Conservation (phyloP, 2,113 vertebrate genomes). For the Eublepharis macularius region DNA sequence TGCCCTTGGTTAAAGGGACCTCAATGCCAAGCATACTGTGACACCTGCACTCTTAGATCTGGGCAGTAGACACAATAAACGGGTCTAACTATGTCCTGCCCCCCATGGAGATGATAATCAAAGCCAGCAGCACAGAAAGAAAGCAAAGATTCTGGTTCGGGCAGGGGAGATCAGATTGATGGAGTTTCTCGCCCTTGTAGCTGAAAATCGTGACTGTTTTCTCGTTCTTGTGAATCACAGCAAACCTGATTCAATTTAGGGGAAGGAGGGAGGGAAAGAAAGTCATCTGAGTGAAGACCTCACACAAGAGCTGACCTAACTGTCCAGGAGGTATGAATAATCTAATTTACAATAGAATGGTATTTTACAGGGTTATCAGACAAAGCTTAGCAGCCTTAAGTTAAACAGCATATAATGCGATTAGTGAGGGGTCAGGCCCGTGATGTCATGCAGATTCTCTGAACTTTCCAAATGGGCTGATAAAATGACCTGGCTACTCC, state of each 20-base stretch:
- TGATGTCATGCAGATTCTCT: conserved; percentile 66
- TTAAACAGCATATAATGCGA: conserved; percentile 72
- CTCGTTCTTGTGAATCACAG: conserved; percentile 12
- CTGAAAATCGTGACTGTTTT: conserved; percentile 23
- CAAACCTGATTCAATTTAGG: conserved; percentile 23
- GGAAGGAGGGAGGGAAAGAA: conserved; percentile 5
- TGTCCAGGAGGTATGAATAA: conserved; percentile 65
- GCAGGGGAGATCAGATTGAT: conserved; percentile 44
- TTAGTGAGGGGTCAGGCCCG: conserved; percentile 62
- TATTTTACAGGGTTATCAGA: conserved; percentile 70
- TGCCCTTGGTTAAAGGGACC: neutral
- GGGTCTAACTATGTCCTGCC: conserved; percentile 35
- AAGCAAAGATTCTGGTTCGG: conserved; percentile 53
- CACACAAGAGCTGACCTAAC: conserved; percentile 63
- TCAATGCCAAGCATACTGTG: neutral
- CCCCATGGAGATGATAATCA: conserved; percentile 56
- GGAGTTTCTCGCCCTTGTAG: conserved; percentile 23
- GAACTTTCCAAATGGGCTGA: conserved; percentile 58
- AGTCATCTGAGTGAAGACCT: conserved; percentile 50
- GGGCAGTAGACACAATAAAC: conserved; percentile 29
- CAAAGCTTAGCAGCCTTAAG: conserved; percentile 68
- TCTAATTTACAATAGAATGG: conserved; percentile 71
- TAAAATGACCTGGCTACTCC: conserved; percentile 52
- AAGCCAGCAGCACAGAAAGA: conserved; percentile 41
- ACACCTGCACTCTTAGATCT: conserved; percentile 11